These are phyloP conservation scores for Rhagophthalmus giganteus DNA, from an alignment of 2,888 invertebrate species.

Conservation along the genomic window DNA sequence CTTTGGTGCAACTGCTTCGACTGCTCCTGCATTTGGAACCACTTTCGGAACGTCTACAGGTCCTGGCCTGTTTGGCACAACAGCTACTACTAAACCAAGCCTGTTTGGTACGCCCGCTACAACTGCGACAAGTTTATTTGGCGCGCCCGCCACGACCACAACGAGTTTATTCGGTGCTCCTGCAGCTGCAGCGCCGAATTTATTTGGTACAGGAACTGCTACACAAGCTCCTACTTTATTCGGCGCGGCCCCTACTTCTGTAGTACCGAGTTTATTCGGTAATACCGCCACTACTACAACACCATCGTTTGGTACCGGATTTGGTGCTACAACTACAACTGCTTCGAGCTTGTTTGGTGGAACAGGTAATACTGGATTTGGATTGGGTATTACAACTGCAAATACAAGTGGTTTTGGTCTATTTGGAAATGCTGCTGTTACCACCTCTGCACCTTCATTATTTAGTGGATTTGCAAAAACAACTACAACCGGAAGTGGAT, in stretches of 20 bases:
- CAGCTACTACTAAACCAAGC: constrained; percentile 39
- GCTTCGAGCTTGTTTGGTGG: constrained; percentile 52
- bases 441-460: constrained; percentile 41
- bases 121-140: constrained; percentile 54
- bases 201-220: constrained; percentile 37
- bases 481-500: constrained; percentile 40
- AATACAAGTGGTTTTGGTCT: constrained; percentile 45
- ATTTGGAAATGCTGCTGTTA: constrained; percentile 47
- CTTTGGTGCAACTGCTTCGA: constrained; percentile 52
- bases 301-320: constrained; percentile 39
- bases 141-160: constrained; percentile 44
- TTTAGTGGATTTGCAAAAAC: constrained; percentile 57
- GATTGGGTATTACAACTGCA: constrained; percentile 43
- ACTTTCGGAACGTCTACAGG: constrained; percentile 56
- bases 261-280: constrained; percentile 52
- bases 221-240: constrained; percentile 28
- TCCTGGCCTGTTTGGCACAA: constrained; percentile 42
- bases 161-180: constrained; percentile 54
- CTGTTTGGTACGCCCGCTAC: constrained; percentile 44
- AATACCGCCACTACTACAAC: constrained; percentile 41
- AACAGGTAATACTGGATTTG: constrained; percentile 45
- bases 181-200: constrained; percentile 38
- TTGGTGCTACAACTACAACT: constrained; percentile 40
- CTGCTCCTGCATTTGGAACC: constrained; percentile 42
- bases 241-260: constrained; percentile 39